phyloP scores from a whole-genome alignment of 2,113 vertebrate genomes.

The Dipodomys spectabilis region DNA sequence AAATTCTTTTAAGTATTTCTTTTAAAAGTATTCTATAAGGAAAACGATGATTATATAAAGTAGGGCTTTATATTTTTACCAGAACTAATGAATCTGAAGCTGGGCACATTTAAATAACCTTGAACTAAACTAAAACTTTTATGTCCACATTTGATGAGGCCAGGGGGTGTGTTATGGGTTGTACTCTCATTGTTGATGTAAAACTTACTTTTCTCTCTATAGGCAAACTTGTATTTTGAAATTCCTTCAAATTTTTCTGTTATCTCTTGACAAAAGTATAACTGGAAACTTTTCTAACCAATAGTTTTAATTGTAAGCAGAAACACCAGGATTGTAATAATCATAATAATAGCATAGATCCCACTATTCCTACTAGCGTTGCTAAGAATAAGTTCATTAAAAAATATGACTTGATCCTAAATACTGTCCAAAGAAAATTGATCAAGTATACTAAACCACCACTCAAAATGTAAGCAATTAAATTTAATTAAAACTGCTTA shows the following conservation, averaged over 20 bases:
- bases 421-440: constrained; percentile 30
- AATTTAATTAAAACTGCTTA: constrained; percentile 77
- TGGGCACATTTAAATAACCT: neutral
- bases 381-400: constrained; percentile 51
- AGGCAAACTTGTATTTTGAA: constrained; percentile 67
- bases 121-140: neutral
- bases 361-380: neutral
- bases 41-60: neutral
- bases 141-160: constrained; percentile 20
- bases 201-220: neutral
- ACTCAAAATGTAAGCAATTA: constrained; percentile 75
- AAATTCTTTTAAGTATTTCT: neutral
- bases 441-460: constrained; percentile 30
- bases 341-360: constrained; percentile 6
- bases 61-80: constrained; percentile 47
- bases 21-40: constrained; percentile 56
- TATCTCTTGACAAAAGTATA: constrained; percentile 53
- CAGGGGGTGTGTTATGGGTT: neutral
- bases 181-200: too few species aligned
- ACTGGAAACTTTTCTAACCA: constrained; percentile 74
- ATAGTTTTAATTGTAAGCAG: constrained; percentile 61
- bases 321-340: constrained; percentile 49
- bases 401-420: constrained; percentile 48
- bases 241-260: constrained; percentile 39
- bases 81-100: constrained; percentile 18